Base-by-base conservation (phyloP, 1,140 invertebrate species). In the Holotrichia oblita region DNA sequence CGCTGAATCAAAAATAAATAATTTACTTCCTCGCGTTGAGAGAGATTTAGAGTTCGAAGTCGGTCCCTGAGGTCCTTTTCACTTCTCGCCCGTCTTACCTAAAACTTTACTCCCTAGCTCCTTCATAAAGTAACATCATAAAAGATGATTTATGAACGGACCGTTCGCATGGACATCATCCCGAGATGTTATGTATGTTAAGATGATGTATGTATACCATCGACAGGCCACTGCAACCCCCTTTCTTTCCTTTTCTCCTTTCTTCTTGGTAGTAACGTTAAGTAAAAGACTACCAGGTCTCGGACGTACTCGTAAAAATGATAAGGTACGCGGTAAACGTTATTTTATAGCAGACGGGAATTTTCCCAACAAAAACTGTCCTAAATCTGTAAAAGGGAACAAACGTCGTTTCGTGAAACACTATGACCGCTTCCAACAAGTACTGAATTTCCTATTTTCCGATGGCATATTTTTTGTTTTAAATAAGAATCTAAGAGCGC, bases 71-170 rank as follows among this genome's bases (percentile, higher is more conserved):
- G 61, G 61, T 7, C 61, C 61, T 69, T 69, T 69, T 69, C 61
- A 69, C 61, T 69, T 69, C 27, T 69, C 61, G 61, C 61, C 17
- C 61, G 61, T 69, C 61, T 69, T 69, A 69, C 61, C 61, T 69
- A 69, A 69, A 24, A 69, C 61, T 69, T 22, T 22, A 27, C 61
- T 61, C 12, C 59, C 3, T 20, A 8, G 59, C 17, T 69, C 61
- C 61, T 22, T 69, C 61, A 9, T 69, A 69, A 69, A 69, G 61
- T 69, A 69, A 69, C 61, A 69, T 69, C 61, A 69, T 69, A 69
- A 69, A 69, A 69, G 61, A 69, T 69, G 61, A 69, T 69, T 69
- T 69, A 69, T 69, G 61, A 69, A 69, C 22, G 61, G 61, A 69
- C 61, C 22, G 61, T 69, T 69, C 61, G 61, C 61, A 34, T 69